Percentiles rank a stretch among this genome's conserved stretches.
Conservation (phyloP, 2,797 vertebrate genomes). For the Microhierax caerulescens region DNA sequence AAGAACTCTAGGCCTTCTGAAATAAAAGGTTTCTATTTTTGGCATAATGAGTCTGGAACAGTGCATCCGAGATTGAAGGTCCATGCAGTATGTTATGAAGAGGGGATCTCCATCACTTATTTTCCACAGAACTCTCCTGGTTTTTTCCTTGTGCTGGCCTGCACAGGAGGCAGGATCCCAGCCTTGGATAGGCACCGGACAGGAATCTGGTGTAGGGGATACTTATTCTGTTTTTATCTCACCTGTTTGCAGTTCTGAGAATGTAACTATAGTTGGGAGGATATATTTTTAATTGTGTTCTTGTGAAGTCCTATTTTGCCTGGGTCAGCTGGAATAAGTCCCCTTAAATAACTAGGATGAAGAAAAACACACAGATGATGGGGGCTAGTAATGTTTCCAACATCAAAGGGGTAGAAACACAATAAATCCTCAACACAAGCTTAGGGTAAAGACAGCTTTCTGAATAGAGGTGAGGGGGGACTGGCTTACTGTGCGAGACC, state of each 20-base stretch:
- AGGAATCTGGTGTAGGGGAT: not conserved
- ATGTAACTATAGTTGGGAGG: not conserved
- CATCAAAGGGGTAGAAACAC: not conserved
- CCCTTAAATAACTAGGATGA: not conserved
- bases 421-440: not conserved
- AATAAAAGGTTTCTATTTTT: not conserved
- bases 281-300: not conserved
- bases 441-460: not conserved
- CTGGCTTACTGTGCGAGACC: not conserved
- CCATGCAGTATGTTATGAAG: no score
- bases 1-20: not conserved
- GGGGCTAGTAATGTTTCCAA: not conserved
- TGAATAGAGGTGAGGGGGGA: not conserved
- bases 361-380: not conserved
- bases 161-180: not conserved
- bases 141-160: not conserved
- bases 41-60: not conserved
- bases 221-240: not conserved
- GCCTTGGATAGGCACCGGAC: no score
- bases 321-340: not conserved
- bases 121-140: not conserved
- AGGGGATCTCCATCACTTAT: not conserved
- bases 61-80: not conserved
- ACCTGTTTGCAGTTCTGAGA: not conserved
- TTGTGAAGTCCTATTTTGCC: not conserved